Evolutionary conservation across 1,140 invertebrate genomes (phyloP), one percentile per base, ranked within the genome.

Genomic region (Sarcophaga bullata): DNA sequence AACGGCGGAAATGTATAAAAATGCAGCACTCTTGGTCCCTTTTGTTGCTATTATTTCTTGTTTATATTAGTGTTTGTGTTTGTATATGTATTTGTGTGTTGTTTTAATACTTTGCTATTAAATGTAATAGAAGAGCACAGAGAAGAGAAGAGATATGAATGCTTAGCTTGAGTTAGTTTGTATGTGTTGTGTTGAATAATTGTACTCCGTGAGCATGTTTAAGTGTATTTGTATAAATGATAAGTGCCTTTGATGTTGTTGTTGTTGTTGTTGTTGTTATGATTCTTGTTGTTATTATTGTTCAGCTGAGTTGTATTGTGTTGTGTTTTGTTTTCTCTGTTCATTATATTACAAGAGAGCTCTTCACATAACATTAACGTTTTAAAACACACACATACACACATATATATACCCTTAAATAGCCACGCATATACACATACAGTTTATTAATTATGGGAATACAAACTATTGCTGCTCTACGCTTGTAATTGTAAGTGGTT

Each of bases 341-440:
- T 19, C 25, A 4, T 37, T 37, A 37, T 68, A 68, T 68, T 68
- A 19, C 62, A 68, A 25, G 62, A 58, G 54, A 68, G 62, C 62
- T n/a, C 62, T 68, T 68, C 62, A 68, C 62, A 68, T 68, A 68
- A 68, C 62, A 68, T 68, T 68, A 68, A 68, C 19, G 62, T 68
- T 68, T 37, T 68, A 68, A 68, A 68, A 68, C 62, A 68, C 62
- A 19, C 17, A 68, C 17, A 68, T 8, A 62, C 58, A 17, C 15
- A 62, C 15, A 62, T 9, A 25, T n/a, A 3, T 25, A 25, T 17
- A 25, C 6, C 17, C 62, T 37, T 37, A 37, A 37, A 37, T 37
- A 37, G 25, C 1, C 25, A 2, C 25, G 1, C 25, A 37, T 37
- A 37, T 37, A 37, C 25, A 37, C 1, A 37, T 37, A 4, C 25